Percentiles rank a stretch among this genome's conserved stretches.
phyloP scores from a whole-genome alignment of 2,113 vertebrate species.

The Candoia aspera region DNA sequence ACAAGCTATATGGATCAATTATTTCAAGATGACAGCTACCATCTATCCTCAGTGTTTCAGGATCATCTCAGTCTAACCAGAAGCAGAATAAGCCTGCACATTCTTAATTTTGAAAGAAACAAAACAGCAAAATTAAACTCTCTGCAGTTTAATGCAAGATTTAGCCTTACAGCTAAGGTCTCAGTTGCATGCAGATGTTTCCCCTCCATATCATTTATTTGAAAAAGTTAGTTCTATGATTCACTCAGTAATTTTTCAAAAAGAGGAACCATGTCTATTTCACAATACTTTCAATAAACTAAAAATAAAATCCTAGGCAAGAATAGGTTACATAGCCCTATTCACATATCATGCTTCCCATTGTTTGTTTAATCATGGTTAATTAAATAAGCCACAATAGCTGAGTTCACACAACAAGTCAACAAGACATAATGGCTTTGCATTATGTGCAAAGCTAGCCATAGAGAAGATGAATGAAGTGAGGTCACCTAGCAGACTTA shows the following conservation, averaged over 20 bases:
- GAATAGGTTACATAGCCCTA: not conserved
- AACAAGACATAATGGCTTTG: not conserved
- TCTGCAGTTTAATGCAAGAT: constrained; percentile 45
- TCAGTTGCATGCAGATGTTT: constrained; percentile 2
- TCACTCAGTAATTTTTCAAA: not conserved
- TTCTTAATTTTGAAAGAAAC: constrained; percentile 16
- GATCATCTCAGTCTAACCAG: constrained; percentile 36
- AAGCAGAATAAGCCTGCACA: constrained; percentile 53
- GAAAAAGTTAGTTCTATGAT: not conserved
- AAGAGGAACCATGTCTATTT: not conserved
- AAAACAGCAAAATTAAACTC: constrained; percentile 40
- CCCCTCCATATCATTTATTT: not conserved
- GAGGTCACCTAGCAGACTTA: not conserved
- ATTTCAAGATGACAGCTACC: constrained; percentile 45
- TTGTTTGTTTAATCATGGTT: not conserved
- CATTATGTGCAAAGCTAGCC: not conserved
- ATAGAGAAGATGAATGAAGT: not conserved
- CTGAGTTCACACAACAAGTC: not conserved
- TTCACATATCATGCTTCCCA: not conserved
- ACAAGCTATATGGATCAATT: constrained; percentile 45
- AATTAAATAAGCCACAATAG: not conserved
- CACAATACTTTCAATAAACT: not conserved
- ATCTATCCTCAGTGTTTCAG: constrained; percentile 31
- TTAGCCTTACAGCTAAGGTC: constrained; percentile 33
- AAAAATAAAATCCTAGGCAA: not conserved